phyloP scores from a whole-genome alignment of 2,888 invertebrate species.

The Watsonalla cultraria region DNA sequence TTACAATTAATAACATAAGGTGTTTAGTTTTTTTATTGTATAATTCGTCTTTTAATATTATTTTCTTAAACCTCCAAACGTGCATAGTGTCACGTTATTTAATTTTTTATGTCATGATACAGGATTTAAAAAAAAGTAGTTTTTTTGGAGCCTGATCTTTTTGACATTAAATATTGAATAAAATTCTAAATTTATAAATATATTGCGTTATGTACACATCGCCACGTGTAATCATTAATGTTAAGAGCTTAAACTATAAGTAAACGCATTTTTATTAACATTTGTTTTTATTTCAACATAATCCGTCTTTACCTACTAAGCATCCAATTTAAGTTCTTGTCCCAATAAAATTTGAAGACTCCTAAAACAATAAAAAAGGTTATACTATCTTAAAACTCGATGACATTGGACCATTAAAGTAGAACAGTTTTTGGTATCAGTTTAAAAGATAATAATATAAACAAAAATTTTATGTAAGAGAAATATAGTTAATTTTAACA shows the following conservation, averaged over 20 bases:
- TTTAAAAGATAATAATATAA: too few species aligned
- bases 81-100: neutral
- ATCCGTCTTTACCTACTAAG: slow-evolving; percentile 8
- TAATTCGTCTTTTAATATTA: too few species aligned
- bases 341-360: too few species aligned
- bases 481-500: too few species aligned
- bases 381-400: too few species aligned
- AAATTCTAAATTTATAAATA: neutral
- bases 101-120: neutral
- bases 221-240: slow-evolving; percentile 25
- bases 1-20: too few species aligned
- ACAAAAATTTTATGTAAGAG: too few species aligned
- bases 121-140: neutral
- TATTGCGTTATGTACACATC: neutral
- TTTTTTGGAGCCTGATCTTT: neutral
- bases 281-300: slow-evolving; percentile 28
- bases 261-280: slow-evolving; percentile 36
- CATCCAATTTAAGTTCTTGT: too few species aligned
- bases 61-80: neutral
- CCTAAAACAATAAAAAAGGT: too few species aligned
- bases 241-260: slow-evolving; percentile 43
- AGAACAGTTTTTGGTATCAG: too few species aligned
- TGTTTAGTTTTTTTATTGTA: too few species aligned
- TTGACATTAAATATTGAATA: neutral
- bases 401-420: too few species aligned